Evolutionary conservation across 2,888 invertebrate species (phyloP).

Genomic region (Hedya salicella): DNA sequence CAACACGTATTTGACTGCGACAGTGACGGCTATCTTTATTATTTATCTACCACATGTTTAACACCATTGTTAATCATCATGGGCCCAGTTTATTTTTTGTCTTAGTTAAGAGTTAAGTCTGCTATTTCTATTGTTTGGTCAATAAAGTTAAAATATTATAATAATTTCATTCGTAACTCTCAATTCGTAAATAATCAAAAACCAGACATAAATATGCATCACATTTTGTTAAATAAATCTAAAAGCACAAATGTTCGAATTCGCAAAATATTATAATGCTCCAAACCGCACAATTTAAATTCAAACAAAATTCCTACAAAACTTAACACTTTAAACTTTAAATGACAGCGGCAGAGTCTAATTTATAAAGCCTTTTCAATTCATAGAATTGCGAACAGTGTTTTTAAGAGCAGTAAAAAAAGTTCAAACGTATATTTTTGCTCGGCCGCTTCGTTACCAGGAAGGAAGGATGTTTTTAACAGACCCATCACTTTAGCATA

Average conservation of each 20-base stretch:
- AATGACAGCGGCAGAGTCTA: constrained; percentile 22
- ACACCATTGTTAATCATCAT: no score
- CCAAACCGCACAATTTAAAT: constrained; percentile 21
- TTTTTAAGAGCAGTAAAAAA: constrained; percentile 21
- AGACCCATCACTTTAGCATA: not conserved
- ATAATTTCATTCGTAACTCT: no score
- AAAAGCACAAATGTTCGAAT: constrained; percentile 8
- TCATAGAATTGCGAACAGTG: constrained; percentile 34
- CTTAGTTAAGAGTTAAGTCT: no score
- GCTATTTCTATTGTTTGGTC: no score
- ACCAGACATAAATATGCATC: constrained; percentile 15
- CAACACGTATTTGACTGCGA: no score
- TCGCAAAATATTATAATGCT: constrained; percentile 2
- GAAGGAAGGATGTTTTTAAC: not conserved
- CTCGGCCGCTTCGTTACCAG: not conserved
- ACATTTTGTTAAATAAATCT: constrained; percentile 9
- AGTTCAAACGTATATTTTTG: constrained; percentile 13
- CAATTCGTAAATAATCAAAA: not conserved
- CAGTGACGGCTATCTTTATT: no score
- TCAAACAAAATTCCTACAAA: constrained; percentile 22
- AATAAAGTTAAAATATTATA: no score
- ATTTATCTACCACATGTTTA: no score
- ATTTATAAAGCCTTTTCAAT: constrained; percentile 37
- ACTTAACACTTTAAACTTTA: constrained; percentile 39
- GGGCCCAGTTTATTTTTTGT: no score